Percentiles rank a stretch among this genome's conserved stretches.
These are phyloP conservation scores for Leptinotarsa juncta DNA, from an alignment of 2,888 invertebrate genomes.

Conservation along the genomic window DNA sequence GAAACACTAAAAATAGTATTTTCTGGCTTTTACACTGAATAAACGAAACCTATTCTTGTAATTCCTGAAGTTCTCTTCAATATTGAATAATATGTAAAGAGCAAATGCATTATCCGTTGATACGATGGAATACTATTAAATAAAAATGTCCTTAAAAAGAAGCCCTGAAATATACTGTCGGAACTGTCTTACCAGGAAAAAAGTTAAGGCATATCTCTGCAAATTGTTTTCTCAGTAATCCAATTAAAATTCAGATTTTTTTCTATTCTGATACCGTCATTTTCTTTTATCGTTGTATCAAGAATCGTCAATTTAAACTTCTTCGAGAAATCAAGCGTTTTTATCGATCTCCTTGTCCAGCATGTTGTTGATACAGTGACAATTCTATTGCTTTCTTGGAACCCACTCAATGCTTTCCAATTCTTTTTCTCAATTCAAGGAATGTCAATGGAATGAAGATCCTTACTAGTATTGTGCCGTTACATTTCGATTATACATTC, in stretches of 20 bases:
- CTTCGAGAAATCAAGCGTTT: not conserved
- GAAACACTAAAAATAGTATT: too few species aligned
- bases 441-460: constrained; percentile 1
- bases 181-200: not conserved
- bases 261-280: not conserved
- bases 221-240: not conserved
- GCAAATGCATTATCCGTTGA: too few species aligned
- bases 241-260: not conserved
- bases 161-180: not conserved
- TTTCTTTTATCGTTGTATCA: not conserved
- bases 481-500: too few species aligned
- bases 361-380: constrained; percentile 8
- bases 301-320: constrained; percentile 1
- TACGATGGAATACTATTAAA: too few species aligned
- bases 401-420: not conserved
- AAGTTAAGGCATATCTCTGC: not conserved
- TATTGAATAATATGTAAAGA: too few species aligned
- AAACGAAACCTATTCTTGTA: too few species aligned
- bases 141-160: too few species aligned
- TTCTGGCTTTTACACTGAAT: too few species aligned
- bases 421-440: not conserved
- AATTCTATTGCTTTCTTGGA: constrained; percentile 16
- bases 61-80: too few species aligned
- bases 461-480: too few species aligned
- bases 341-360: constrained; percentile 12